Evolutionary conservation across 1,140 invertebrate species (phyloP).

Genomic region (Lucilia cuprina): DNA sequence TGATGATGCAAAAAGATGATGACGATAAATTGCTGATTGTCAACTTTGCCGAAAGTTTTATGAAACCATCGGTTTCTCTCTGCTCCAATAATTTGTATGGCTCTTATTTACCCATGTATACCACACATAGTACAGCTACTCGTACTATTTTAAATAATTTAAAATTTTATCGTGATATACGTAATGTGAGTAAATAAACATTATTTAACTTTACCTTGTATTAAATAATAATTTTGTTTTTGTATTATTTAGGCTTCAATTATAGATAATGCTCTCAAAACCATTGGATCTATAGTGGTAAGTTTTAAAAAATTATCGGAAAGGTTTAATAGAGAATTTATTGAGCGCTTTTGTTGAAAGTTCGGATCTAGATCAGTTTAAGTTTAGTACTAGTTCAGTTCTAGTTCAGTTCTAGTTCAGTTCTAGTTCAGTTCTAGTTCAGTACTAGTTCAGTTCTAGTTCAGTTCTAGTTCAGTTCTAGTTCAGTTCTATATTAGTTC

Average conservation of each 20-base stretch:
- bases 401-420: too few relatives aligned
- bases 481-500: too few relatives aligned
- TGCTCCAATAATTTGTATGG: constrained; percentile 42
- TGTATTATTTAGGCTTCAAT: constrained; percentile 18
- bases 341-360: too few relatives aligned
- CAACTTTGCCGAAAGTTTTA: constrained; percentile 52
- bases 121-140: constrained; percentile 43
- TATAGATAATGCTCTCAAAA: constrained; percentile 18
- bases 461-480: too few relatives aligned
- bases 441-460: too few relatives aligned
- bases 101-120: constrained; percentile 46
- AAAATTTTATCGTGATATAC: constrained; percentile 44
- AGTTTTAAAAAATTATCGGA: too few relatives aligned
- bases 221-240: background rate
- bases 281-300: constrained; percentile 8
- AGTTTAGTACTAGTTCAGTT: too few relatives aligned
- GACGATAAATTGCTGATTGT: constrained; percentile 44
- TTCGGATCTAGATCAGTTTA: too few relatives aligned
- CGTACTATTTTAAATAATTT: constrained; percentile 48
- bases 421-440: too few relatives aligned
- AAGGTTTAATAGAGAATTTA: too few relatives aligned
- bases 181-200: constrained; percentile 19
- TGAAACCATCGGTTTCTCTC: constrained; percentile 47
- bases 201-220: background rate
- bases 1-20: constrained; percentile 47